Evolutionary conservation across 2,113 vertebrate species (phyloP), one percentile per base, ranked within the genome.

Genomic region (Gila orcuttii): DNA sequence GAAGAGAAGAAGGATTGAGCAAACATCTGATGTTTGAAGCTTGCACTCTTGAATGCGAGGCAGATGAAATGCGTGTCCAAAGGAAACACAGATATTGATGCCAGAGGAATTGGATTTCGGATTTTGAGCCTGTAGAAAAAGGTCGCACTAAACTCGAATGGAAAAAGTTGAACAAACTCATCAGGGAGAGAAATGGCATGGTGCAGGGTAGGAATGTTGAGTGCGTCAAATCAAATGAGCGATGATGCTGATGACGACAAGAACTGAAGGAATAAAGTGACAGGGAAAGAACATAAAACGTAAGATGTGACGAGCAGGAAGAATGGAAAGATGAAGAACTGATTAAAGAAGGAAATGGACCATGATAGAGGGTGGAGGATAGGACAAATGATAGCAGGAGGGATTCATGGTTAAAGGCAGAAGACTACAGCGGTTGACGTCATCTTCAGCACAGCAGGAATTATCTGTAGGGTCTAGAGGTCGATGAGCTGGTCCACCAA

Each of bases 401-500:
- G 57, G 33, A 80, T 33, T 47, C 10, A 21, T 15, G 31, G 55
- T 33, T 62, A 31, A 62, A 77, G 60, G 25, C 62, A 84, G 74
- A 73, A 79, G 76, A 79, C 60, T 25, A 47, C 66, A 60, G 78
- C n/a, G 33, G 42, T 4, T 62, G 57, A 31, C 47, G 33, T 66
- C 52, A 31, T 79, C 66, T 79, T 62, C 52, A 77, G 84, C 86
- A 42, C 60, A 75, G 82, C 45, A 42, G 25, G 15, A 81, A 59
- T 59, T 31, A 52, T 50, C 36, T 89, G 91, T 93, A 89, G 25
- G 15, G 89, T 88, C 96, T 99, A 99, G 96, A 99, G 97, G 96
- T 99, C 98, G 97, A 99, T 99, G 94, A 99, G 98, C 96, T 99
- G 98, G 95, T 99, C 98, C 97, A 99, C 97, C 96, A 99, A 96